Conservation (phyloP, 1,140 invertebrate genomes). For the Orussus abietinus region DNA sequence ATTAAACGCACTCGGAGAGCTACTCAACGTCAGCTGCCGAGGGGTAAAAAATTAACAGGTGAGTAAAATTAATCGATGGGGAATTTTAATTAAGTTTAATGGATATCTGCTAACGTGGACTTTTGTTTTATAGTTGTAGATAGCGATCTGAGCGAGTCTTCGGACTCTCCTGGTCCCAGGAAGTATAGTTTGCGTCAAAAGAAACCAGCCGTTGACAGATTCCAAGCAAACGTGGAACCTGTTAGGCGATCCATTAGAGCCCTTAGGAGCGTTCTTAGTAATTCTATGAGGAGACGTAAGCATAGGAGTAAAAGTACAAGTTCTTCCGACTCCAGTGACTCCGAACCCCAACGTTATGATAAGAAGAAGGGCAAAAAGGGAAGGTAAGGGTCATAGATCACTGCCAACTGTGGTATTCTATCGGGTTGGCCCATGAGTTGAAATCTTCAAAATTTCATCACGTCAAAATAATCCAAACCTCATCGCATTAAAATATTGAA, state of each 20-base stretch:
- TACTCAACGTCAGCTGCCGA: conserved; percentile 45
- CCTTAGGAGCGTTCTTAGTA: conserved; percentile 44
- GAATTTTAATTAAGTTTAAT: too few species aligned
- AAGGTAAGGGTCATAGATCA: conserved; percentile 28
- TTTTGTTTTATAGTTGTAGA: conserved; percentile 30
- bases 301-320: conserved; percentile 47
- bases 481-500: too few species aligned
- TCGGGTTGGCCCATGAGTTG: too few species aligned
- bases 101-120: too few species aligned
- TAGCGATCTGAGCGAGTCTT: conserved; percentile 49
- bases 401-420: neutral
- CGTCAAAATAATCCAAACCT: too few species aligned
- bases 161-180: conserved; percentile 46
- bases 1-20: conserved; percentile 57
- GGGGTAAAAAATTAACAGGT: conserved; percentile 42
- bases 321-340: conserved; percentile 47
- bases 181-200: conserved; percentile 54
- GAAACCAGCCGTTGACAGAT: conserved; percentile 54
- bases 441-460: too few species aligned
- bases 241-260: conserved; percentile 46
- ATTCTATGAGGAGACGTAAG: conserved; percentile 47
- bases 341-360: conserved; percentile 49
- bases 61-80: conserved; percentile 8
- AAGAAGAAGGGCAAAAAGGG: conserved; percentile 51
- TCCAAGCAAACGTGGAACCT: conserved; percentile 52